Evolutionary conservation across 2,113 vertebrate genomes (phyloP).

Genomic region (Xerus inauris): DNA sequence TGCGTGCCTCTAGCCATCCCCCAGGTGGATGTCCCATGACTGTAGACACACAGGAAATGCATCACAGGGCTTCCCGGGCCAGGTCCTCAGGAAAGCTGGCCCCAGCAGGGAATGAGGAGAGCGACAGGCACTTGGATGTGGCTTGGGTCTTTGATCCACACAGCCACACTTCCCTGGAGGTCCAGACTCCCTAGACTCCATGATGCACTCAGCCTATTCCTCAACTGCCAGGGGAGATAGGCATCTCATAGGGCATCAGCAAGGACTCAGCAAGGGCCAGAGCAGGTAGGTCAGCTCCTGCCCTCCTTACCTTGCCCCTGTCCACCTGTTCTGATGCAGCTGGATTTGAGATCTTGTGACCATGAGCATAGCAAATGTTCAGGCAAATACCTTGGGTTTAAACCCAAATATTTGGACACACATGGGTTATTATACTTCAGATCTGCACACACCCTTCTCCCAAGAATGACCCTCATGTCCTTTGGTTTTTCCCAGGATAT

Average conservation of each 20-base stretch:
- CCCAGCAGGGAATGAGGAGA: not conserved
- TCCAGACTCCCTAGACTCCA: not conserved
- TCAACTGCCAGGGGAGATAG: not conserved
- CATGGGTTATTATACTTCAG: not conserved
- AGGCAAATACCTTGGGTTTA: not conserved
- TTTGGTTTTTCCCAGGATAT: not conserved
- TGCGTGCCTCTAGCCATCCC: not conserved
- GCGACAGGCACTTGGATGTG: fast-evolving
- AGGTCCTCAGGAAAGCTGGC: not conserved
- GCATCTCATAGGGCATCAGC: not conserved
- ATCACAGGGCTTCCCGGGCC: not conserved
- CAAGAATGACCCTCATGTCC: not conserved
- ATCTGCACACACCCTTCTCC: not conserved
- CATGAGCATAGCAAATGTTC: not conserved
- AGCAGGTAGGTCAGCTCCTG: not conserved
- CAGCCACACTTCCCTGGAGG: not conserved
- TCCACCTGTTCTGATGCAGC: not conserved
- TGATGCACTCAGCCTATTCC: not conserved
- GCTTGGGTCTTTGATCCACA: not conserved
- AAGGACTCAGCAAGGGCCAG: not conserved
- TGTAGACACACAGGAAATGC: not conserved
- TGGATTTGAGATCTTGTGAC: not conserved
- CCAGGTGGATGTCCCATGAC: not conserved
- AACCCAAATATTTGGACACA: not conserved
- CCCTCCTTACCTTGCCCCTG: not conserved